Base-by-base conservation (phyloP, 2,113 vertebrate genomes). In the Hydrolagus affinis region DNA sequence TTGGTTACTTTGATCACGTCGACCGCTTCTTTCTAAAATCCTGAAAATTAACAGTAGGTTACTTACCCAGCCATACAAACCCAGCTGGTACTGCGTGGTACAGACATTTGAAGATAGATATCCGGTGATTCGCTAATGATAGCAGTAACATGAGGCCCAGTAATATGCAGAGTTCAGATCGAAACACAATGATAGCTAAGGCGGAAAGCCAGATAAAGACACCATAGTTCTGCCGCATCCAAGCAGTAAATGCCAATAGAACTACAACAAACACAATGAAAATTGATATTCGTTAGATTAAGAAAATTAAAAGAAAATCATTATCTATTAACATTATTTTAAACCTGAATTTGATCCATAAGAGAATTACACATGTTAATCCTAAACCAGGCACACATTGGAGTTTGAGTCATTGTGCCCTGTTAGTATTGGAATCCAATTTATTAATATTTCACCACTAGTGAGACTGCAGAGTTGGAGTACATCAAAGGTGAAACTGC, bases 141-240 rank as follows among this genome's bases (percentile, higher is more conserved):
- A 95, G 88, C 85, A 98, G 89, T 76, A 98, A 90, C 95, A 96
- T 93, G 57, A 96, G 92, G 71, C 97, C 97, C 87, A 97, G 87
- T 62, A 98, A 90, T 87, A 98, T 90, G 89, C 93, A 94, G 56
- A 99, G 94, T 88, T 99, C 98, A 0, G 95, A 94, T 59, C 98
- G 93, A 92, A 99, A 97, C 89, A 96, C 93, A 11, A 98, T 92
- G 88, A 98, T 94, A 70, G 92, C 95, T 2, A 97, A 89, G 6
- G 97, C 96, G 0, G 98, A 98, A 86, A 96, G 93, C 92, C 92
- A 89, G 90, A 98, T 89, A 90, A 99, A 99, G 0, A 86, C 85
- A 7, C 91, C 88, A 14, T 94, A 90, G 64, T 90, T 93, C 85
- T 95, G 94, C 87, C 93, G 92, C 91, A 99, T 94, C 97, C 98